Evolutionary conservation across 2,113 vertebrate genomes (phyloP).

Genomic region (Lontra canadensis): DNA sequence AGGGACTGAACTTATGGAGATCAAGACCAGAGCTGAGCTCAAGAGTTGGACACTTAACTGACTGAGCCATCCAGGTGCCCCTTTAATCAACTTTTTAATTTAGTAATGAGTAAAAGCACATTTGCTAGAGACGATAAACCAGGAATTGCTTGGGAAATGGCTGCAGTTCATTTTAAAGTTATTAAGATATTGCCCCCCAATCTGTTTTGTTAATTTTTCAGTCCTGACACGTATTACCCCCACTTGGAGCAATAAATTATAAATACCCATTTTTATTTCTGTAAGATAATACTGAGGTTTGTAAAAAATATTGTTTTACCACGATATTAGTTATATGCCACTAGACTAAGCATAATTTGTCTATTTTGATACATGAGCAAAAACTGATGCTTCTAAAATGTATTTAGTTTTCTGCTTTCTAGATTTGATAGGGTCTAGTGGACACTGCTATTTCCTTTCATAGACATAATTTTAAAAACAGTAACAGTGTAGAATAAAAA

Average conservation of each 20-base stretch:
- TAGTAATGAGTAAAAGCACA: neutral
- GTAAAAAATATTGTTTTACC: neutral
- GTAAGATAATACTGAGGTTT: neutral
- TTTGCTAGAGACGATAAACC: neutral
- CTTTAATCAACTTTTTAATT: neutral
- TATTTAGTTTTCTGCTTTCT: conserved; percentile 41
- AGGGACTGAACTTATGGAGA: neutral
- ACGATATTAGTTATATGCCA: neutral
- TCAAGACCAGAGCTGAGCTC: neutral
- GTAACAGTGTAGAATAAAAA: neutral
- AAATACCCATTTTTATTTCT: neutral
- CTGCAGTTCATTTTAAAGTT: conserved; percentile 35
- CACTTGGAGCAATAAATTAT: conserved; percentile 1
- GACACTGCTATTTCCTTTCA: neutral
- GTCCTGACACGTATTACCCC: neutral
- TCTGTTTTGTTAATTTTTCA: neutral
- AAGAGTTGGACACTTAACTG: neutral
- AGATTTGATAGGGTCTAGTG: neutral
- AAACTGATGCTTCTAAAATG: conserved; percentile 36
- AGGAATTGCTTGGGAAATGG: conserved; percentile 10
- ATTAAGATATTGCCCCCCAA: neutral
- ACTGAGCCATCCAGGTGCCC: neutral
- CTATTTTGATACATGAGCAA: neutral
- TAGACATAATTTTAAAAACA: conserved; percentile 11
- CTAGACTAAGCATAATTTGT: neutral